Evolutionary conservation across 23 tunicate genomes (phyloP), one percentile per base, ranked within the genome.

Genomic region (Clavelina lepadiformis): DNA sequence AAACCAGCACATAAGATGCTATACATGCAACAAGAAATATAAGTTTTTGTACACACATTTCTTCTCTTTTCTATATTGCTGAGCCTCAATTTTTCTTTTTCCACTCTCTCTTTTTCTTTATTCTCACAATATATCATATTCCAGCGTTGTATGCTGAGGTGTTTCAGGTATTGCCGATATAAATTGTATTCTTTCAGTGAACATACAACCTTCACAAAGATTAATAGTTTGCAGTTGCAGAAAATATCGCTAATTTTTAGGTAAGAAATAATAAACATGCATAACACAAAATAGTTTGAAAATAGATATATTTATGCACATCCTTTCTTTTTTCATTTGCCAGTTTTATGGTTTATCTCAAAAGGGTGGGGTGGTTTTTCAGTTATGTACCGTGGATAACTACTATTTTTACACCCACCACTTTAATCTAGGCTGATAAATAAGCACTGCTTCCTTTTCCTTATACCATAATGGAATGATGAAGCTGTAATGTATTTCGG

Each of bases 131-230:
- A 69, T 23, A 72, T 79, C 41, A 51, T 69, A 50, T 79, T 79
- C 38, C 46, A 61, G 29, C 69, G 69, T 33, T 69, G 69, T 35
- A 79, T 69, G 46, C 85, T 79, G 13, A 79, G 76, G 49, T 79
- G 85, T 29, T 79, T 79, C 29, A 79, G 56, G 51, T 79, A 79
- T 50, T 79, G 85, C 15, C 85, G 85, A 45, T 79, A 79, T 0
- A 79, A 47, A 51, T 79, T 79, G 58, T 79, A 79, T 46, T 79
- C 85, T 34, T 69, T 69, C 18, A 79, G 50, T 3, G 85, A 79
- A 71, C 85, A 79, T 3, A 79, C 68, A 28, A 79, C 85, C 85
- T 79, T 1, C 5, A 75, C n/a, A n/a, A n/a, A n/a, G n/a, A n/a
- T n/a, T n/a, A n/a, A n/a, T n/a, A n/a, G n/a, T n/a, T n/a, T n/a